Evolutionary conservation across 2,888 invertebrate species (phyloP), one percentile per base, ranked within the genome.

Genomic region (Drosophila melanosoma): DNA sequence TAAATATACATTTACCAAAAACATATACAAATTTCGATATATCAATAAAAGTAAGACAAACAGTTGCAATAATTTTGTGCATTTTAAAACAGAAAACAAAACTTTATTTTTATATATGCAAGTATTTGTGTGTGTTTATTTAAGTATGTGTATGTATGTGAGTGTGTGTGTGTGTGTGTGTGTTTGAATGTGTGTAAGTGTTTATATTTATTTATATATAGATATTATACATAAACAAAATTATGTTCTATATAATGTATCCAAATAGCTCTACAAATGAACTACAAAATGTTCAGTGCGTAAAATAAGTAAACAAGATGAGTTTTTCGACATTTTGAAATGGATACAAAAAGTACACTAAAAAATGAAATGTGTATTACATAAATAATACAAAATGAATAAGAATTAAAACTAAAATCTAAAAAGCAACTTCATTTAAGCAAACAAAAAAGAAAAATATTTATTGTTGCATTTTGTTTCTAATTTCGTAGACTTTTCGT

Each of bases 41-140:
- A 58, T 45, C 17, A 10, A 23, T 26, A n/a, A 49, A 12, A 40
- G 29, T 15, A 32, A 51, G 40, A 66, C 57, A 73, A 56, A 38
- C 29, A 65, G 20, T 68, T 48, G 58, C 61, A 53, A 59, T 51
- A 40, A 68, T 45, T 45, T 45, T 85, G 80, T 83, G 82, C 83
- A 79, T 76, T 86, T 84, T 81, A 65, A 81, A 92, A 92, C 91
- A 90, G 82, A 87, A 77, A 92, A 91, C 92, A 91, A 82, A 90
- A 83, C 89, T 92, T 91, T 91, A 91, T 92, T 89, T 83, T 72
- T 81, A 68, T 72, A 56, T 70, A 62, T 32, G 66, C 59, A 58
- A 64, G 61, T 76, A 56, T 57, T 3, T 23, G 15, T 54, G n/a
- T 59, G 33, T 35, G n/a, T 42, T 29, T 23, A 32, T 60, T 23